phyloP scores from a whole-genome alignment of 2,888 invertebrate genomes.

The Andrena flavipes region DNA sequence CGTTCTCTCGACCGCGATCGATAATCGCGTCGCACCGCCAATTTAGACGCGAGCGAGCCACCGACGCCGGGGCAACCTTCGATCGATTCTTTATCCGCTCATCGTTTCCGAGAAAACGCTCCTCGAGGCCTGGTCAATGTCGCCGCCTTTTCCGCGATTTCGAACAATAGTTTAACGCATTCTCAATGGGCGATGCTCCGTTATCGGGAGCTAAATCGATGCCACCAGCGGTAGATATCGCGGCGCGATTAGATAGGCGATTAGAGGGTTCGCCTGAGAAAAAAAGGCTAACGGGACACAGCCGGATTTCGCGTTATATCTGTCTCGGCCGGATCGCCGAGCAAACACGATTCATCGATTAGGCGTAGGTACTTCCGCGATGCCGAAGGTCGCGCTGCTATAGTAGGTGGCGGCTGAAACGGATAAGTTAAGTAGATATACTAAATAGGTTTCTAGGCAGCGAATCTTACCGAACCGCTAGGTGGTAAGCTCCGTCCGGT shows the following conservation, averaged over 20 bases:
- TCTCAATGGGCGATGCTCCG: background rate
- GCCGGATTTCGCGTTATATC: constrained; percentile 40
- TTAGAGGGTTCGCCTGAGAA: constrained; percentile 55
- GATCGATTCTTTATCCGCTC: background rate
- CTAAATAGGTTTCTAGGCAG: constrained; percentile 51
- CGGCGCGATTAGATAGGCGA: constrained; percentile 73
- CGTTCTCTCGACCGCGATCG: constrained; percentile 18
- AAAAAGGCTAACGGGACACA: constrained; percentile 40
- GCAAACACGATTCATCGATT: constrained; percentile 46
- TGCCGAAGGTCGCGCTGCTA: constrained; percentile 54
- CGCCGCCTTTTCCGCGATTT: constrained; percentile 22
- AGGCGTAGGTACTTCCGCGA: constrained; percentile 48
- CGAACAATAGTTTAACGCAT: constrained; percentile 31
- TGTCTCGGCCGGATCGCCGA: constrained; percentile 28
- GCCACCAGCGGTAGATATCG: constrained; percentile 50
- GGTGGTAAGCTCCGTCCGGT: constrained; percentile 6
- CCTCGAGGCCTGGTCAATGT: background rate
- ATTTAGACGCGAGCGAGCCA: background rate
- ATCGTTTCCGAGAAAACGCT: background rate
- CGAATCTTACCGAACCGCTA: constrained; percentile 47
- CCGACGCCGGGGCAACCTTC: background rate
- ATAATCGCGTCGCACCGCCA: constrained; percentile 2
- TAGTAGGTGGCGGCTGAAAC: constrained; percentile 37
- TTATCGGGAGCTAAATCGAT: constrained; percentile 55
- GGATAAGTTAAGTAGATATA: constrained; percentile 28